Evolutionary conservation across 1,140 invertebrate species (phyloP).

Genomic region (Brevipalpus yothersi): DNA sequence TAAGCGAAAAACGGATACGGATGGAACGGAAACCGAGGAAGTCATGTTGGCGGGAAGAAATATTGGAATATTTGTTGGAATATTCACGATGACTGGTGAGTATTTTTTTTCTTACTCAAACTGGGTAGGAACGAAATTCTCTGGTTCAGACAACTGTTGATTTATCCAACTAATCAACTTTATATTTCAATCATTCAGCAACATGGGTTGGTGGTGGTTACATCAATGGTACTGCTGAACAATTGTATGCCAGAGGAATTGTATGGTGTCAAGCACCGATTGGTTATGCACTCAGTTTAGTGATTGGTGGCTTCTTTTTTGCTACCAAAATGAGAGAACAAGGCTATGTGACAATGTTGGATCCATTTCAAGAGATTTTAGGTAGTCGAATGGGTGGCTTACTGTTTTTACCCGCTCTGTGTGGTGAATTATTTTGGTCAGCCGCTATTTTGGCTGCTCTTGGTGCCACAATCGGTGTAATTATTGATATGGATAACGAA

Average conservation of each 20-base stretch:
- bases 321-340: conserved; percentile 89
- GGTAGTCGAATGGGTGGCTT: conserved; percentile 89
- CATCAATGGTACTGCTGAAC: conserved; percentile 93
- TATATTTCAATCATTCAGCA: conserved; percentile 27
- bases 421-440: conserved; percentile 94
- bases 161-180: conserved; percentile 15
- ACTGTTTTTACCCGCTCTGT: conserved; percentile 79
- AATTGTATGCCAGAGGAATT: conserved; percentile 66
- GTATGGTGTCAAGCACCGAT: conserved; percentile 94
- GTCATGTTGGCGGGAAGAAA: conserved; percentile 88
- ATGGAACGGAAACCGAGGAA: conserved; percentile 42
- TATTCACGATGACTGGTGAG: conserved; percentile 74
- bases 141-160: not conserved
- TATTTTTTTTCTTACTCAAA: conserved; percentile 5
- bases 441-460: conserved; percentile 84
- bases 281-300: conserved; percentile 78
- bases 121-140: not conserved
- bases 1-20: conserved; percentile 53
- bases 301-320: conserved; percentile 91
- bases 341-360: conserved; percentile 95
- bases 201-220: conserved; percentile 98
- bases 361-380: conserved; percentile 85
- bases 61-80: conserved; percentile 83
- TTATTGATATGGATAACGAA: conserved; percentile 77
- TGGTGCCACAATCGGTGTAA: conserved; percentile 79